Percentiles rank a stretch among this genome's conserved stretches.
Conservation (phyloP, 2,888 invertebrate species). For the Cloeon dipterum region DNA sequence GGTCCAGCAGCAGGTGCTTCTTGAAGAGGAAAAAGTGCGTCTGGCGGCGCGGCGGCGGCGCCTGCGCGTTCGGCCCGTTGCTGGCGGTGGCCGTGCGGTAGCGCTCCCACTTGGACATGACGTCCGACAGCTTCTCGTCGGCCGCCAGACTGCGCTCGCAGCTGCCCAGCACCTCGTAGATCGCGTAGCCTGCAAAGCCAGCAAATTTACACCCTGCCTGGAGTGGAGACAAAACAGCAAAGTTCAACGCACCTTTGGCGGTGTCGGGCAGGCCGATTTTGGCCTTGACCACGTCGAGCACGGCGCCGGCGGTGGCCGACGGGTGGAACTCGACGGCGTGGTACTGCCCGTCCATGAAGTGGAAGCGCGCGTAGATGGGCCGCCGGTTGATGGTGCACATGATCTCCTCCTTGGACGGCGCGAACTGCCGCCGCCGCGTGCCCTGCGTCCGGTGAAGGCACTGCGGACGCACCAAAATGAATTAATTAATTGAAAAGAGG, state of each 20-base stretch:
- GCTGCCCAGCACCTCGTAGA: conserved; percentile 76
- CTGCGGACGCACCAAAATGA: too few relatives aligned
- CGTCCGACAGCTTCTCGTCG: conserved; percentile 80
- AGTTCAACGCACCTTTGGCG: conserved; percentile 55
- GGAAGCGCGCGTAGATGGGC: conserved; percentile 73
- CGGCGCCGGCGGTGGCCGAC: conserved; percentile 73
- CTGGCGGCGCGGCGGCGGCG: conserved; percentile 20
- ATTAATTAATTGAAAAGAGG: too few relatives aligned
- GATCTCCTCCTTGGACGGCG: conserved; percentile 80
- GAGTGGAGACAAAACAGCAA: too few relatives aligned
- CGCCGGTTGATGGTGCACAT: conserved; percentile 77
- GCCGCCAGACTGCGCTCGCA: conserved; percentile 64
- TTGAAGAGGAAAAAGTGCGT: conserved; percentile 46
- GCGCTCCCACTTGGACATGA: conserved; percentile 88
- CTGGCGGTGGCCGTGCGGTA: conserved; percentile 45
- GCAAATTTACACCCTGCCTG: too few relatives aligned
- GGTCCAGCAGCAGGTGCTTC: conserved; percentile 63
- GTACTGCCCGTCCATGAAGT: conserved; percentile 85
- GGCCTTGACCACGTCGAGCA: conserved; percentile 63
- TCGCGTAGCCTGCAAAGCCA: conserved; percentile 53
- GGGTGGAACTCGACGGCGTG: conserved; percentile 90
- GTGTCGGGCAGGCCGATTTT: conserved; percentile 68
- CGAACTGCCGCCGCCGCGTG: conserved; percentile 56
- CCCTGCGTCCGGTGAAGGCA: conserved; percentile 45
- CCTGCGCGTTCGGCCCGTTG: conserved; percentile 12